Evolutionary conservation across 2,888 invertebrate species (phyloP).

Genomic region (Eupelmus urozonus): DNA sequence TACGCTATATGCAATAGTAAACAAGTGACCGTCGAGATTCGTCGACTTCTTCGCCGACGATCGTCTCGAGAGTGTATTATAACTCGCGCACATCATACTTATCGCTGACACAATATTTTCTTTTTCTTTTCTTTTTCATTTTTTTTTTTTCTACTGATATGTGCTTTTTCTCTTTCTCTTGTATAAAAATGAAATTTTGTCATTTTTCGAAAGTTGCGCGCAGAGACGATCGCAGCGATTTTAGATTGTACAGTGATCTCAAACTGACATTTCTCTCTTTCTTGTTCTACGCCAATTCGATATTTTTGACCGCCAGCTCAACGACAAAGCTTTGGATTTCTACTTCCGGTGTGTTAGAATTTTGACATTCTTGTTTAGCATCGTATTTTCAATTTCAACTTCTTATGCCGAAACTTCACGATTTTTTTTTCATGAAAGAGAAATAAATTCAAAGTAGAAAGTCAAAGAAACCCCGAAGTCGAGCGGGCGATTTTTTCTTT

Average conservation of each 20-base stretch:
- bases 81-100: conserved; percentile 26
- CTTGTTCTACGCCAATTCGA: conserved; percentile 71
- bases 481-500: conserved; percentile 52
- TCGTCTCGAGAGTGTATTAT: conserved; percentile 49
- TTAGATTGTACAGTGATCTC: conserved; percentile 75
- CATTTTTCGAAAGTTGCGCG: conserved; percentile 34
- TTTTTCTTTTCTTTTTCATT: background rate
- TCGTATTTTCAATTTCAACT: no score
- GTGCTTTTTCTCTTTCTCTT: conserved; percentile 45
- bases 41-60: conserved; percentile 50
- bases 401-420: no score
- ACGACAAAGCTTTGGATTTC: conserved; percentile 61
- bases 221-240: conserved; percentile 66
- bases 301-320: conserved; percentile 68
- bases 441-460: conserved; percentile 50
- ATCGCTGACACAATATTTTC: conserved; percentile 44
- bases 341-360: conserved; percentile 23
- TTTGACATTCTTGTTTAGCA: background rate
- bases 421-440: background rate
- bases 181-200: conserved; percentile 5
- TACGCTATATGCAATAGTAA: conserved; percentile 51
- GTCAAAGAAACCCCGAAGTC: conserved; percentile 50
- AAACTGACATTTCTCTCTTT: conserved; percentile 72
- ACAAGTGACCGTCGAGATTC: conserved; percentile 59
- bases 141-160: no score